These are phyloP conservation scores for Carterocephalus palaemon DNA, from an alignment of 2,888 invertebrate species.

Conservation along the genomic window DNA sequence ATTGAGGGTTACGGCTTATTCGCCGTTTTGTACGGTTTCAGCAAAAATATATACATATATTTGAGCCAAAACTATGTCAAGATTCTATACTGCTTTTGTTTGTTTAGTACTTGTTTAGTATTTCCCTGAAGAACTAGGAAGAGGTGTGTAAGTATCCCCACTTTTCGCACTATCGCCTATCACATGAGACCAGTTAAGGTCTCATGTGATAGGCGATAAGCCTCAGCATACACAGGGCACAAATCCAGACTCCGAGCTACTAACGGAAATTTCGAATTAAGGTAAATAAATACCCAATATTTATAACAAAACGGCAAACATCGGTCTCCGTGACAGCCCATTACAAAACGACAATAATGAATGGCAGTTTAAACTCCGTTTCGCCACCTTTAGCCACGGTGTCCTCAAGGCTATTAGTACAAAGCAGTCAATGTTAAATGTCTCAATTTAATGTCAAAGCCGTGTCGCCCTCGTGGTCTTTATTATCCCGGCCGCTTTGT, in stretches of 20 bases:
- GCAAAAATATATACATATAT: slow-evolving; percentile 3
- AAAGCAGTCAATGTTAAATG: slow-evolving; percentile 60
- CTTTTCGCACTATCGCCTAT: too few species aligned
- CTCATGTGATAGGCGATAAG: too few species aligned
- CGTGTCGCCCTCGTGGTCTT: slow-evolving; percentile 52
- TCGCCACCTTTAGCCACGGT: slow-evolving; percentile 27
- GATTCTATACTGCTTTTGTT: too few species aligned
- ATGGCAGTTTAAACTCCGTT: slow-evolving; percentile 12
- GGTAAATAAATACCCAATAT: too few species aligned
- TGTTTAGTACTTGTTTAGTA: too few species aligned
- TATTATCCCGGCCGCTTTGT: slow-evolving; percentile 54
- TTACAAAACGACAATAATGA: slow-evolving; percentile 10
- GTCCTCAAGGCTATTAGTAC: slow-evolving; percentile 46
- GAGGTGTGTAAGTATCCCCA: too few species aligned
- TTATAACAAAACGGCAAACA: neutral
- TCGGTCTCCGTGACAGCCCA: neutral
- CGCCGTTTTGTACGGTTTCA: slow-evolving; percentile 40
- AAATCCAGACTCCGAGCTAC: too few species aligned
- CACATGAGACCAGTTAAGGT: too few species aligned
- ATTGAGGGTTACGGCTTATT: slow-evolving; percentile 59
- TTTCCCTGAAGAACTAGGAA: too few species aligned
- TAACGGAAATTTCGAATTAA: slow-evolving; percentile 1
- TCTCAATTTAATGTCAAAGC: slow-evolving; percentile 63
- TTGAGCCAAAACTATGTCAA: too few species aligned
- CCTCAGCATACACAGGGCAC: too few species aligned